phyloP scores from a whole-genome alignment of 2,888 invertebrate genomes.

The Nezara viridula region DNA sequence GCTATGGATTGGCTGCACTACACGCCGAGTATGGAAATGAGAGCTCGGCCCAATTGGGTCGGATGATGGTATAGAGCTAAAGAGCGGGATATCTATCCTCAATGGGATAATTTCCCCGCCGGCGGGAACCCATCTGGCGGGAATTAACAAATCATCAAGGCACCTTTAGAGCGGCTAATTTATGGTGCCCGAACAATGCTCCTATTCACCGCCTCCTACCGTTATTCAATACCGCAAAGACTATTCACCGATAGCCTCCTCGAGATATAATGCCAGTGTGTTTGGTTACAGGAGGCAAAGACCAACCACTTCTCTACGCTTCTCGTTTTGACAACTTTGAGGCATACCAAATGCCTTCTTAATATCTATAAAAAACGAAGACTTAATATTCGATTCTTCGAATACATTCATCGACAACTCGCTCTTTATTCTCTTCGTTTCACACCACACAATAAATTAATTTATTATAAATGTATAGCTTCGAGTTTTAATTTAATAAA shows the following conservation, averaged over 20 bases:
- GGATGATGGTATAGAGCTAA: background rate
- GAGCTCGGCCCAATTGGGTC: background rate
- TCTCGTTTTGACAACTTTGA: background rate
- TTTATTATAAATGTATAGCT: too few relatives aligned
- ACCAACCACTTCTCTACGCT: background rate
- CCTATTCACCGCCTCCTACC: background rate
- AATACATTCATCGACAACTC: too few relatives aligned
- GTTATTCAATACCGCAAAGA: conserved; percentile 29
- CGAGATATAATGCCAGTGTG: background rate
- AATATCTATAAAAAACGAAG: too few relatives aligned
- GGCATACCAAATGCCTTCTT: too few relatives aligned
- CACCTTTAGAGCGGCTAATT: conserved; percentile 9
- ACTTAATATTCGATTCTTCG: too few relatives aligned
- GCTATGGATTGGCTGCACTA: background rate
- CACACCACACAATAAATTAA: too few relatives aligned
- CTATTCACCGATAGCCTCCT: conserved; percentile 6
- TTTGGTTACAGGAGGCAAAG: background rate
- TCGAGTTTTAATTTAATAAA: too few relatives aligned
- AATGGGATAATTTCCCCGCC: conserved; percentile 41
- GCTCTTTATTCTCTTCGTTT: too few relatives aligned
- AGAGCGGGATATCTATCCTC: background rate
- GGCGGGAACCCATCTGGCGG: conserved; percentile 33
- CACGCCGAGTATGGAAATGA: conserved; percentile 3
- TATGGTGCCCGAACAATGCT: conserved; percentile 22
- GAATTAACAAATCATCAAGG: conserved; percentile 44